phyloP scores from a whole-genome alignment of 2,888 invertebrate genomes.

The Tipula confusa region DNA sequence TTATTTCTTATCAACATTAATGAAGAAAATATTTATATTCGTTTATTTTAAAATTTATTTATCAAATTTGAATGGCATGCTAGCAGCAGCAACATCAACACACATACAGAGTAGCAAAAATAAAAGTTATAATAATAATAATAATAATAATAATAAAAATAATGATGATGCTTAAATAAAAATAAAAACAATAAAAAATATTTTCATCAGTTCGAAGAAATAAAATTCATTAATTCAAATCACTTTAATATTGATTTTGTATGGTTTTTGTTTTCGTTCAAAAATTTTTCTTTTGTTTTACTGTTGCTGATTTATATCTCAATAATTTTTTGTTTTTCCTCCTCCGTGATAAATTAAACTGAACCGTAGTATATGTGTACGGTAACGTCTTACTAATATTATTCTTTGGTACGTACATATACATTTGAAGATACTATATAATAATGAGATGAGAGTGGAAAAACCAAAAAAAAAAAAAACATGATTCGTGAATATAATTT shows the following conservation, averaged over 20 bases:
- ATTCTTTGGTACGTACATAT: neutral
- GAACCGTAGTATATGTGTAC: neutral
- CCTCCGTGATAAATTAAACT: neutral
- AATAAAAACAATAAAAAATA: slow-evolving; percentile 20
- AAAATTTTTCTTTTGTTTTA: no score
- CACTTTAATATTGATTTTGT: neutral
- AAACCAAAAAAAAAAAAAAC: neutral
- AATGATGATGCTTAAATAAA: slow-evolving; percentile 14
- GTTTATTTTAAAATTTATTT: neutral
- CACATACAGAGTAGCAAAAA: neutral
- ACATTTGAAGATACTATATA: neutral
- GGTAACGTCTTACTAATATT: neutral
- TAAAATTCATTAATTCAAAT: slow-evolving; percentile 12
- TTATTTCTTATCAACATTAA: slow-evolving; percentile 12
- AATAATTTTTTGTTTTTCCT: neutral
- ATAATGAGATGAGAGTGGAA: neutral
- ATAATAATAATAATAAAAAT: neutral
- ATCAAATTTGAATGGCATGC: neutral
- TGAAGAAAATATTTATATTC: neutral
- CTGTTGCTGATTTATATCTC: neutral
- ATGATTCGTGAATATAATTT: slow-evolving; percentile 6
- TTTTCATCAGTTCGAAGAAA: neutral
- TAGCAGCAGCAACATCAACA: no score
- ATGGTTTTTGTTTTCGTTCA: neutral
- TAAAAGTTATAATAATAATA: neutral